Conservation (phyloP, 2,888 invertebrate genomes). For the Acleris sparsana region DNA sequence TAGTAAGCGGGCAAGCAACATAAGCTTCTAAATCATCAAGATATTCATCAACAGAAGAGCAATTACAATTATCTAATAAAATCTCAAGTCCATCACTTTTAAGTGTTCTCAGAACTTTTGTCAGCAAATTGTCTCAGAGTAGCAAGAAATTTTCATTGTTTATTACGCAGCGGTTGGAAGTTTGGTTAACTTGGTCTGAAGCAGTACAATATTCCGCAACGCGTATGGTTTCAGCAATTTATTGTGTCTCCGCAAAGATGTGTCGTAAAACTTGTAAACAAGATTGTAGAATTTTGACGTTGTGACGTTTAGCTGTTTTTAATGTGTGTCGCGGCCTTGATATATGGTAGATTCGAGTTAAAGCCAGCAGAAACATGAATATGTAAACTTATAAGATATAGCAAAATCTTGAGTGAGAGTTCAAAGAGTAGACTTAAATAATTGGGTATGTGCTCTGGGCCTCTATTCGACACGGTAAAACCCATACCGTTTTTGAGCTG, state of each 20-base stretch:
- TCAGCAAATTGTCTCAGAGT: conserved; percentile 26
- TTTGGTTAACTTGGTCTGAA: conserved; percentile 19
- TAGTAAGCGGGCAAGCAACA: too few species aligned
- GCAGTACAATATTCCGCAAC: conserved; percentile 11
- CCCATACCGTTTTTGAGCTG: too few species aligned
- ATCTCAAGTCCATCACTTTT: conserved; percentile 1
- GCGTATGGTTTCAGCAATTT: conserved; percentile 15
- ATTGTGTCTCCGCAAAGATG: conserved; percentile 15
- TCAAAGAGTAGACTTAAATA: too few species aligned
- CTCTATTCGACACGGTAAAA: too few species aligned
- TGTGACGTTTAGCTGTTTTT: neutral
- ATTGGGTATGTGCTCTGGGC: too few species aligned
- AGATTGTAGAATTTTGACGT: conserved; percentile 7
- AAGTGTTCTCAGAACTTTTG: conserved; percentile 21
- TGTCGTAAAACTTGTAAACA: conserved; percentile 8
- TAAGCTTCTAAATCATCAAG: neutral
- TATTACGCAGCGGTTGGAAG: conserved; percentile 20
- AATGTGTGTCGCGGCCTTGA: too few species aligned
- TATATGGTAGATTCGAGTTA: too few species aligned
- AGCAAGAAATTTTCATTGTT: conserved; percentile 27
- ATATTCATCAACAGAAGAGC: neutral
- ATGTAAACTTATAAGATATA: too few species aligned
- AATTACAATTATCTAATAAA: conserved; percentile 1
- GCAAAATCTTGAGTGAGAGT: too few species aligned
- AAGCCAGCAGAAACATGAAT: too few species aligned